Base-by-base conservation (phyloP, 2,797 vertebrate genomes). In the Synaphobranchus kaupii region DNA sequence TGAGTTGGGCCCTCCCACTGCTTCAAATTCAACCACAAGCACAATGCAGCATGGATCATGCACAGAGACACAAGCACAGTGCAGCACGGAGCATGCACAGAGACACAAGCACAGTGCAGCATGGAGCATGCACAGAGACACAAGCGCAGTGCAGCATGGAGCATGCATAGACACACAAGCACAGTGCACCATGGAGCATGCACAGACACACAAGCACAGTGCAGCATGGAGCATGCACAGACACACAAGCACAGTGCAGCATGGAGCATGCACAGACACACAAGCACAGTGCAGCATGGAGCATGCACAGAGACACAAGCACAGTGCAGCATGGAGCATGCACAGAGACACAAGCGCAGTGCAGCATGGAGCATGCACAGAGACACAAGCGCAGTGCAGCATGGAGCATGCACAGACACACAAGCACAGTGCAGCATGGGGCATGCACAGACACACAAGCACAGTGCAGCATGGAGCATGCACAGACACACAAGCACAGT, bases 1-100 rank as follows among this genome's bases (percentile, higher is more conserved):
- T 39, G n/a, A 50, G 22, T 80, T 44, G 44, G 90, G 92, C 92
- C 90, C 91, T 89, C 92, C 91, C 90, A 88, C 82, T 87, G 86
- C 86, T 87, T 39, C 17, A 91, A 86, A 93, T 66, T 84, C 89
- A 88, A 89, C 89, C 12, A 66, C 84, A 89, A 88, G 88, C 85
- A 4, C 47, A 80, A 78, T 83, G 86, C 86, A 31, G 44, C 76
- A 86, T 83, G 86, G 85, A 20, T 25, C 76, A 86, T 20, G 31
- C 52, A 81, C 86, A 48, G 31, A 68, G 2, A 20, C 44, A 60
- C 54, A 56, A 12, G 3, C 13, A 15, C 54, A 56, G 52, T 2
- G 50, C 54, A 17, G 3, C 3, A 12, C 13, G 10, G 0, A 34
- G 9, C 17, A 22, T 15, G 20, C 31, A 81, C 44, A 39, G 39